phyloP scores from a whole-genome alignment of 1,140 invertebrate genomes.

The Schlechtendalia chinensis region DNA sequence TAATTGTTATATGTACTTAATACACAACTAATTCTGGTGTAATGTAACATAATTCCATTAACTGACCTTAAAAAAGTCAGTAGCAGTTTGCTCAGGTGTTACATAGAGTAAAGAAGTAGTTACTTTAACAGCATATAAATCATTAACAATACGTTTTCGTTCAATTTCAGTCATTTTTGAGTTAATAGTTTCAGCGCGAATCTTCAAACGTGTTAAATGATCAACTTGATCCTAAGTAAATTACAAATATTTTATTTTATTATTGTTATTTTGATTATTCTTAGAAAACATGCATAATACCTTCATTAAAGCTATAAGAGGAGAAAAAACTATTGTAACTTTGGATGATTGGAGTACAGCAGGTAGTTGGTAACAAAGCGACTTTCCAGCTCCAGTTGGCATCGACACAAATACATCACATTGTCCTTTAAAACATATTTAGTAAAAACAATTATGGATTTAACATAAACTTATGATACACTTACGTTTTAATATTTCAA shows the following conservation, averaged over 20 bases:
- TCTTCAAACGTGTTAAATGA: slow-evolving; percentile 63
- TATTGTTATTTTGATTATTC: background rate
- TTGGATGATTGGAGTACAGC: slow-evolving; percentile 61
- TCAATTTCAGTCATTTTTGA: slow-evolving; percentile 78
- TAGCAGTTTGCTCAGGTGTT: slow-evolving; percentile 87
- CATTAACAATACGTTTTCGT: slow-evolving; percentile 70
- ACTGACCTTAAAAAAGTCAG: slow-evolving; percentile 67
- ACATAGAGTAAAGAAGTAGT: slow-evolving; percentile 82
- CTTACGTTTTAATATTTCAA: slow-evolving; percentile 59
- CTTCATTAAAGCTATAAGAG: slow-evolving; percentile 69
- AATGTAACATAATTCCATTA: slow-evolving; percentile 23
- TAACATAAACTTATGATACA: slow-evolving; percentile 54
- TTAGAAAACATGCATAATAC: slow-evolving; percentile 53
- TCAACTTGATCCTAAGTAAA: slow-evolving; percentile 60
- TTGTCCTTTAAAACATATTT: slow-evolving; percentile 56
- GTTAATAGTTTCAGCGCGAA: slow-evolving; percentile 81
- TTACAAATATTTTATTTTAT: background rate
- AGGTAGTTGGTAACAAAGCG: slow-evolving; percentile 71
- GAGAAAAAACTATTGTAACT: slow-evolving; percentile 68
- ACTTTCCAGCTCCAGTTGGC: slow-evolving; percentile 74
- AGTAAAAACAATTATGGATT: slow-evolving; percentile 16
- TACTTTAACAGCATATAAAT: slow-evolving; percentile 69
- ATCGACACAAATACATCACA: slow-evolving; percentile 70
- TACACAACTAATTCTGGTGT: background rate
- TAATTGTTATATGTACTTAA: no score